phyloP scores from a whole-genome alignment of 2,113 vertebrate genomes.

The Fregetta grallaria region DNA sequence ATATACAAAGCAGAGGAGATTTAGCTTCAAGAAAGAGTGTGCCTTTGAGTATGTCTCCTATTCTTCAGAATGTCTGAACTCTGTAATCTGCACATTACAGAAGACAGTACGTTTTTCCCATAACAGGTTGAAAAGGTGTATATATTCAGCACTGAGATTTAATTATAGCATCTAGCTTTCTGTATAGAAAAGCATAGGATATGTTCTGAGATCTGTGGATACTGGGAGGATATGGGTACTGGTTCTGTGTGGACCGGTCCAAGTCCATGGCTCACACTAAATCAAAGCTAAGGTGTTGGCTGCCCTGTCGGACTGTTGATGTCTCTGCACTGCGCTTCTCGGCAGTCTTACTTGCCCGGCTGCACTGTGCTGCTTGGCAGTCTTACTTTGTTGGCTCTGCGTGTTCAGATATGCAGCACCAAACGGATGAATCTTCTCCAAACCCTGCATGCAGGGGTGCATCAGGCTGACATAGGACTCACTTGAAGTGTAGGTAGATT shows the following conservation, averaged over 20 bases:
- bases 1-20: not conserved
- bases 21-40: not conserved
- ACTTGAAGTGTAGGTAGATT: not conserved
- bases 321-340: not conserved
- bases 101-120: not conserved
- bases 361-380: not conserved
- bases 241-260: not conserved
- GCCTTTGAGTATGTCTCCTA: not conserved
- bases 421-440: not conserved
- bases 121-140: not conserved
- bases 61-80: not conserved
- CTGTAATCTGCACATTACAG: not conserved
- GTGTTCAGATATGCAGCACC: not conserved
- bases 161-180: not conserved
- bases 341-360: not conserved
- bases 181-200: not conserved
- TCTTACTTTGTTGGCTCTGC: not conserved
- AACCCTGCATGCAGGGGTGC: not conserved
- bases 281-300: not conserved
- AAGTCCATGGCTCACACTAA: not conserved
- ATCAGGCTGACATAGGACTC: accelerated
- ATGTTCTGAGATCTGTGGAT: not conserved
- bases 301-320: not conserved
- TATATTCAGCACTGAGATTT: not conserved
- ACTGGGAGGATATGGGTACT: not conserved